A percentile compares a stretch with the other conserved stretches of the same genome.
Evolutionary conservation across 2,888 invertebrate species (phyloP).

Genomic region (Andrena haemorrhoa): DNA sequence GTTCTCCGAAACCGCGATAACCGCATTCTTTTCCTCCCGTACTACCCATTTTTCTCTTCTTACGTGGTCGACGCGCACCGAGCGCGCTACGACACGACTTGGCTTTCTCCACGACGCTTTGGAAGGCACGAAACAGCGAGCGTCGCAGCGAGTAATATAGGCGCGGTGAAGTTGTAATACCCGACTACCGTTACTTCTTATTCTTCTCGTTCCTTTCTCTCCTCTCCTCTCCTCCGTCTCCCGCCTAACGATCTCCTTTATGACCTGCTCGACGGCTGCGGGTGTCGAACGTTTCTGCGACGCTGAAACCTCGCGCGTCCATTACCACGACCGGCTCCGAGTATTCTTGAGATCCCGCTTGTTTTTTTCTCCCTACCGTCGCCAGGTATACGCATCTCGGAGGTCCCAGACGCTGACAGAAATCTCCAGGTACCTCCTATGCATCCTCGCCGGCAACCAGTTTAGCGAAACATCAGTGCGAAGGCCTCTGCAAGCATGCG

Average conservation of each 20-base stretch:
- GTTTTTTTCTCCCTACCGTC: conserved; percentile 3
- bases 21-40: conserved; percentile 11
- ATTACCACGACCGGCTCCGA: conserved; percentile 16
- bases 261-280: conserved; percentile 42
- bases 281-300: conserved; percentile 40
- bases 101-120: conserved; percentile 63
- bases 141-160: conserved; percentile 64
- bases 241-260: conserved; percentile 57
- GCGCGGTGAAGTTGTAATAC: conserved; percentile 71
- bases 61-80: conserved; percentile 27
- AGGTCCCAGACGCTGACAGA: background rate
- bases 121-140: conserved; percentile 53
- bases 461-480: background rate
- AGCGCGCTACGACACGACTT: conserved; percentile 48
- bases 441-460: background rate
- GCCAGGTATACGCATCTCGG: conserved; percentile 12
- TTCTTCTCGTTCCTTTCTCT: conserved; percentile 62
- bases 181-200: conserved; percentile 74
- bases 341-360: conserved; percentile 23
- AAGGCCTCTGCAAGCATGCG: background rate
- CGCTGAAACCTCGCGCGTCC: conserved; percentile 22
- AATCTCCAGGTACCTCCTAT: background rate
- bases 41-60: conserved; percentile 33
- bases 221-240: conserved; percentile 32
- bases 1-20: conserved; percentile 1